These are phyloP conservation scores for Ailuropoda melanoleuca DNA, from an alignment of 2,113 vertebrate species.

Conservation along the genomic window DNA sequence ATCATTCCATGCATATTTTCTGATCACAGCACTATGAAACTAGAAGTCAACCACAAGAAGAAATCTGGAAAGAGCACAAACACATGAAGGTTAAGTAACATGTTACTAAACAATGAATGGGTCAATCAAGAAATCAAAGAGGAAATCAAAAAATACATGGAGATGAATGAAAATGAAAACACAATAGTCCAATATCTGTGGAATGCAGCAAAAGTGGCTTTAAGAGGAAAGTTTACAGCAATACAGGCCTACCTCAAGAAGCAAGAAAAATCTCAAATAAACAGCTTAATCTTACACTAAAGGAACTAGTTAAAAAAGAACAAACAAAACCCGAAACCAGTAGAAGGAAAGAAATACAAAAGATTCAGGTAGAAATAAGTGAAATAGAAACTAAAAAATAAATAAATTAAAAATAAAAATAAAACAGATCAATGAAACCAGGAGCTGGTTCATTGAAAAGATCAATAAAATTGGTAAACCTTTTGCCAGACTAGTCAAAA, in stretches of 20 bases:
- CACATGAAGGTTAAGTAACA: not conserved
- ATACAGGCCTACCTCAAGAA: not conserved
- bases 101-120: not conserved
- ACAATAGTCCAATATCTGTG: not conserved
- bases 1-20: not conserved
- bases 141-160: not conserved
- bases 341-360: not conserved
- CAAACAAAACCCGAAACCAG: not conserved
- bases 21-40: not conserved
- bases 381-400: not conserved
- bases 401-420: not conserved
- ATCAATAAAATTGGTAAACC: not conserved
- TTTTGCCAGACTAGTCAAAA: not conserved
- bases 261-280: not conserved
- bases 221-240: not conserved
- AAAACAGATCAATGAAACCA: not conserved
- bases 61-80: not conserved
- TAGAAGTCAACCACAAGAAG: not conserved
- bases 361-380: not conserved
- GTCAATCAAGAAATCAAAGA: not conserved
- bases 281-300: not conserved
- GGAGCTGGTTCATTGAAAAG: not conserved
- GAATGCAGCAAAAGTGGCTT: not conserved
- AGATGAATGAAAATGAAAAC: not conserved
- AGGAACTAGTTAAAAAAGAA: not conserved